Base-by-base conservation (phyloP, 2,888 invertebrate species). In the Eupithecia insigniata region DNA sequence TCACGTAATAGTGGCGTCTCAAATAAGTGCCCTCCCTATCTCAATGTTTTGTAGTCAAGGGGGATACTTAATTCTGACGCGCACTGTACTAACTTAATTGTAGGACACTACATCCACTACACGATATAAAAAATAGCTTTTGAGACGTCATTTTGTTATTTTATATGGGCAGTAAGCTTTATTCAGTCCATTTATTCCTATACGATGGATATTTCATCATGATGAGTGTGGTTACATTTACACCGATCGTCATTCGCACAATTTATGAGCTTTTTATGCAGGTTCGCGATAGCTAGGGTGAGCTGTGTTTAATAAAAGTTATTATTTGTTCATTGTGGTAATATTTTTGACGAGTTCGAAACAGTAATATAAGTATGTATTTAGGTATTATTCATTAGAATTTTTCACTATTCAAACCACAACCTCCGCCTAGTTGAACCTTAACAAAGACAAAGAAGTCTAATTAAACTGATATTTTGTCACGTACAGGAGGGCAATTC, bases 141-240 rank as follows among this genome's bases (percentile, higher is more conserved):
- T 30, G 8, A 60, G 60, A 6, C 30, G 26, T 60, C 60, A 60
- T 30, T 60, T 18, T 30, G 30, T 30, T 30, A 60, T 60, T 60
- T 8, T 1, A 30, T 60, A 30, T 30, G 18, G 16, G 18, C 39
- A 70, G 62, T 70, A 66, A 73, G 66, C 58, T 64, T 70, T 67
- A 70, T 69, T 30, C 16, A 30, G 1, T 28, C 6, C 16, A 58
- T 64, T 67, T 71, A 72, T 68, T 68, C 66, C 51, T 16, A 70
- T 67, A 61, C 65, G 36, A 65, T 70, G 65, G 65, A 65, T 70
- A 73, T 70, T 73, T 67, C 67, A 68, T 73, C 67, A 65, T 66
- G 67, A 70, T 67, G 73, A 70, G 70, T 67, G 60, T 39, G 68
- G 60, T n/a, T 1, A 18, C 68, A 66, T 60, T 70, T 51, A 73